Evolutionary conservation across 2,888 invertebrate genomes (phyloP).

Genomic region (Schizaphis graminum): DNA sequence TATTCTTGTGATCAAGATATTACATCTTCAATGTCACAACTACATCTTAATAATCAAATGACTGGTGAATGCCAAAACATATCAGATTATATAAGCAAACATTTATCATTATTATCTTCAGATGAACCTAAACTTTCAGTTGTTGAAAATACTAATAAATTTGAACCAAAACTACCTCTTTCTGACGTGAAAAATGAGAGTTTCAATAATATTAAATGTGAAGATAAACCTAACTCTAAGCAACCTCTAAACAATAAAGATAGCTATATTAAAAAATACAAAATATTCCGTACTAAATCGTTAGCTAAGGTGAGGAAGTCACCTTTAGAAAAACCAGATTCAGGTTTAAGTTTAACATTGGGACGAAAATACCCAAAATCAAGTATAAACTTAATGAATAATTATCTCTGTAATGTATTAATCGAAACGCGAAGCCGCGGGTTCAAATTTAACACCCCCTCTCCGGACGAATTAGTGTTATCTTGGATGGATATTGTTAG

Average conservation of each 20-base stretch:
- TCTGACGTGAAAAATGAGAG: background rate
- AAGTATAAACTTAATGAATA: slow-evolving; percentile 48
- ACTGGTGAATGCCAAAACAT: slow-evolving; percentile 47
- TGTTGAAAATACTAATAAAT: background rate
- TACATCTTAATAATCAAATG: slow-evolving; percentile 34
- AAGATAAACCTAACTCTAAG: background rate
- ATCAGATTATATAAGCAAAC: slow-evolving; percentile 59
- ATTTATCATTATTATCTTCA: slow-evolving; percentile 48
- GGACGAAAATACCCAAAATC: slow-evolving; percentile 60
- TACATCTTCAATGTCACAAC: slow-evolving; percentile 32
- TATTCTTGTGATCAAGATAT: slow-evolving; percentile 53
- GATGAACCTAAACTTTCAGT: slow-evolving; percentile 24
- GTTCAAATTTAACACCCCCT: slow-evolving; percentile 52
- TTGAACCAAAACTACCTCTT: slow-evolving; percentile 5
- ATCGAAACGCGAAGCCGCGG: slow-evolving; percentile 47
- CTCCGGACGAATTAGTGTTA: slow-evolving; percentile 56
- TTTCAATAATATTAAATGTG: background rate
- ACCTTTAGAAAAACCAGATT: slow-evolving; percentile 57
- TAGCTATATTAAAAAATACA: slow-evolving; percentile 21
- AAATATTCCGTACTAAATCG: slow-evolving; percentile 50
- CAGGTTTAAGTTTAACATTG: slow-evolving; percentile 40
- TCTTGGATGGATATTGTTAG: slow-evolving; percentile 65
- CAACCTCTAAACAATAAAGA: background rate
- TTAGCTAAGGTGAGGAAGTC: slow-evolving; percentile 39
- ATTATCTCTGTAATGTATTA: slow-evolving; percentile 52